These are phyloP conservation scores for Orthosia cruda DNA, from an alignment of 2,888 invertebrate species.

Conservation along the genomic window DNA sequence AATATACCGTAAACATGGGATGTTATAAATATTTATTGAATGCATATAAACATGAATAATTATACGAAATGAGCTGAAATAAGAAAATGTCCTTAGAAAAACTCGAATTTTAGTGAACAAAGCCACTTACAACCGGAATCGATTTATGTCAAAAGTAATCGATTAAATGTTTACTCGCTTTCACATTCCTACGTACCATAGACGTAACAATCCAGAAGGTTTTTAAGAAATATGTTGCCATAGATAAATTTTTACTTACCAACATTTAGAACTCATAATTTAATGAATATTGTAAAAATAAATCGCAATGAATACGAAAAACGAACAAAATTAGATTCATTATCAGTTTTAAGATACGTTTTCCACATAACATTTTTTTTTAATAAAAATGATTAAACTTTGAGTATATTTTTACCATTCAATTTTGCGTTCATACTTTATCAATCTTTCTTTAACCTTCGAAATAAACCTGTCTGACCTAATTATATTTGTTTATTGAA, in stretches of 20 bases:
- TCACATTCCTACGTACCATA: slow-evolving; percentile 56
- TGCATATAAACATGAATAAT: no score
- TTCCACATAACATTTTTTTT: no score
- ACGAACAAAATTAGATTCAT: no score
- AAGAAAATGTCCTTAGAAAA: no score
- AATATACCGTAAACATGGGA: background rate
- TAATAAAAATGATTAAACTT: no score
- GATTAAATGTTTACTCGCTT: slow-evolving; percentile 2
- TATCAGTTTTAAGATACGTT: no score
- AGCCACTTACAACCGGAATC: background rate
- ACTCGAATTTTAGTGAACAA: background rate
- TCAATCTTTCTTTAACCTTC: background rate
- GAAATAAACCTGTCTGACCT: background rate
- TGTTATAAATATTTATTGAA: background rate
- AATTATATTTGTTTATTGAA: background rate
- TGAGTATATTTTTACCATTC: no score
- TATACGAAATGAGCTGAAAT: background rate
- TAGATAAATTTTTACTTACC: slow-evolving; percentile 2
- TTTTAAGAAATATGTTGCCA: slow-evolving; percentile 43
- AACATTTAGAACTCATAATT: background rate
- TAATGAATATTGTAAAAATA: background rate
- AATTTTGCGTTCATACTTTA: background rate
- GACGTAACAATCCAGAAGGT: slow-evolving; percentile 55
- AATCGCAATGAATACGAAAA: background rate
- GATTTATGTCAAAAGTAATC: slow-evolving; percentile 16